Conservation (phyloP, 1,140 invertebrate genomes). For the Meloidogyne floridensis region DNA sequence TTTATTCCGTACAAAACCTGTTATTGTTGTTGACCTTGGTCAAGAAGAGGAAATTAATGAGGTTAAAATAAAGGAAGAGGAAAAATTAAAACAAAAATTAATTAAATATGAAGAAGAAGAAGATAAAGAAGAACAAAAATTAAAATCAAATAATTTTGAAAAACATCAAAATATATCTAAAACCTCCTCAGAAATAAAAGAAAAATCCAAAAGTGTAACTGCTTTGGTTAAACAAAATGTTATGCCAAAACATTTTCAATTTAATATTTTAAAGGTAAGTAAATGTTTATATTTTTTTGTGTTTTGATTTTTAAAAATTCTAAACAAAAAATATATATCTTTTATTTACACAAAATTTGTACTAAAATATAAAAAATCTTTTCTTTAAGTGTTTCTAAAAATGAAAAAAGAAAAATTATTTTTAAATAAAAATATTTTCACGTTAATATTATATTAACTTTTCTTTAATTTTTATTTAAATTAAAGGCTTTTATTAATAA, state of each 20-base stretch:
- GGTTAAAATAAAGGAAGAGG: no score
- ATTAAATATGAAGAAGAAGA: neutral
- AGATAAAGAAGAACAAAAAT: neutral
- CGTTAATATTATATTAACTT: no score
- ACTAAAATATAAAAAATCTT: no score
- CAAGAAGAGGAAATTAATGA: neutral
- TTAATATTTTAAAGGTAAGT: neutral
- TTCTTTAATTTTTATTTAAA: no score
- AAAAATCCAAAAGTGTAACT: conserved; percentile 9
- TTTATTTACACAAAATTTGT: no score
- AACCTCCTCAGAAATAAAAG: neutral
- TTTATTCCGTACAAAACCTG: conserved; percentile 27
- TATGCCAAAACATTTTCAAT: neutral
- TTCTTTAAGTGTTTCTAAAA: no score
- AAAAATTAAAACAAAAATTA: neutral
- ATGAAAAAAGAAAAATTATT: no score
- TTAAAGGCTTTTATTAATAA: no score
- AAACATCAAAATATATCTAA: no score
- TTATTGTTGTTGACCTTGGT: conserved; percentile 30
- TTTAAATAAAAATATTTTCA: no score
- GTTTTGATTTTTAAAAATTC: neutral
- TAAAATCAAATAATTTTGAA: neutral
- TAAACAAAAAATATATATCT: no score
- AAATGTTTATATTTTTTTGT: neutral
- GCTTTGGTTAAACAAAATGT: neutral